Base-by-base conservation (phyloP, 2,797 vertebrate genomes). In the Orestias chungarensis region DNA sequence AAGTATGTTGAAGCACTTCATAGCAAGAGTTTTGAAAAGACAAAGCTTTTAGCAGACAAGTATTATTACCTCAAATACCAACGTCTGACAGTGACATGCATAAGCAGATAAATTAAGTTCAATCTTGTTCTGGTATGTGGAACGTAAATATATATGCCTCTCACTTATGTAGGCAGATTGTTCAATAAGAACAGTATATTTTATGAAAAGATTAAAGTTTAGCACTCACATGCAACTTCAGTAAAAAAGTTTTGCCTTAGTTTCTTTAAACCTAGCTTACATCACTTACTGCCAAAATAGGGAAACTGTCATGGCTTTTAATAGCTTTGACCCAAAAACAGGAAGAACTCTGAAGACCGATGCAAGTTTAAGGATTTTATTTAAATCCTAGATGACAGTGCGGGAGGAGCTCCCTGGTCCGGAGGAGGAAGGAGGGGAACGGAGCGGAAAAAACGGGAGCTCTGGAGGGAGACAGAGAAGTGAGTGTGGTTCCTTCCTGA, bases 31-130 rank as follows among this genome's bases (percentile, higher is more conserved):
- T 33, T 38, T 59, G 31, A 33, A 35, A 35, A 59, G 31, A 11
- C 31, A 35, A 59, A 59, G 55, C 55, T 59, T 59, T 59, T 35
- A 59, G 31, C 33, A 61, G 20, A 61, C 11, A 11, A 9, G 55
- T 35, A 61, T n/a, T n/a, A 61, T 61, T 61, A 61, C 57, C 33
- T 61, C 11, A 20, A 61, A n/a, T 33, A 61, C 33, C 33, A 61
- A 9, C 17, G 0, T 35, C 23, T 61, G 0, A 61, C 20, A 61
- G 2, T 61, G 23, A 61, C 9, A 38, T 38, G 20, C 2, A 61
- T 61, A 61, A 38, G 33, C 4, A 38, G 33, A 11, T 38, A 61
- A 61, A 59, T 23, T 33, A 57, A 59, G 18, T 23, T 35, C 31
- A 59, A 59, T 35, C 18, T 11, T 23, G 2, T 46, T 20, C 44